Evolutionary conservation across 2,797 vertebrate species (phyloP).

Genomic region (Oophaga sylvatica): DNA sequence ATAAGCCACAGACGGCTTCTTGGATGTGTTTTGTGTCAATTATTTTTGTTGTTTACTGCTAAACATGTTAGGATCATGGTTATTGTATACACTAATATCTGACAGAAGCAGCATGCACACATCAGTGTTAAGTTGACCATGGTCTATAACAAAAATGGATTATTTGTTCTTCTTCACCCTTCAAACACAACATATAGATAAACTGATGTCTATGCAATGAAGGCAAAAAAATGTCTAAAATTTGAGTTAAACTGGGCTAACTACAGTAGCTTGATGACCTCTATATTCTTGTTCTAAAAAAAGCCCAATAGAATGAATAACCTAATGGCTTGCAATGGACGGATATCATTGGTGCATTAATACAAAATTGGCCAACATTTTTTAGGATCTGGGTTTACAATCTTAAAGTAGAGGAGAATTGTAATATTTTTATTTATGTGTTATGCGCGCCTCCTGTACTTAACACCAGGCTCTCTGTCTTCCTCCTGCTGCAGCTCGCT

Average conservation of each 20-base stretch:
- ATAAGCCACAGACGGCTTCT: constrained; percentile 41
- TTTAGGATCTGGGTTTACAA: background rate
- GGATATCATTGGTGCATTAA: background rate
- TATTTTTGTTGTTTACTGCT: constrained; percentile 24
- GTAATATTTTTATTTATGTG: too few relatives aligned
- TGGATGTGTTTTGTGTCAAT: constrained; percentile 42
- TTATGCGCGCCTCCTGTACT: too few relatives aligned
- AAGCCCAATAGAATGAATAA: background rate
- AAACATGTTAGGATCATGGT: constrained; percentile 20
- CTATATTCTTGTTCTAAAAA: too few relatives aligned
- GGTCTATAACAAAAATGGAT: constrained; percentile 1
- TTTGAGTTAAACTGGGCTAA: too few relatives aligned
- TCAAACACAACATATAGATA: background rate
- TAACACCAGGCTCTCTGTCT: too few relatives aligned
- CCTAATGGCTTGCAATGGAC: background rate
- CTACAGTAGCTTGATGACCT: too few relatives aligned
- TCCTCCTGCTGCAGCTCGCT: too few relatives aligned
- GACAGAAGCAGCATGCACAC: background rate
- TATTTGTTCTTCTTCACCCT: background rate
- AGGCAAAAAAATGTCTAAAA: background rate
- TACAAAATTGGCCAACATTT: background rate
- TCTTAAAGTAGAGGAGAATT: background rate
- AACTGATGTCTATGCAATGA: background rate
- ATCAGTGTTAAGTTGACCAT: background rate
- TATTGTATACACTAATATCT: constrained; percentile 11